These are phyloP conservation scores for Actias luna DNA, from an alignment of 2,888 invertebrate genomes.

Conservation along the genomic window DNA sequence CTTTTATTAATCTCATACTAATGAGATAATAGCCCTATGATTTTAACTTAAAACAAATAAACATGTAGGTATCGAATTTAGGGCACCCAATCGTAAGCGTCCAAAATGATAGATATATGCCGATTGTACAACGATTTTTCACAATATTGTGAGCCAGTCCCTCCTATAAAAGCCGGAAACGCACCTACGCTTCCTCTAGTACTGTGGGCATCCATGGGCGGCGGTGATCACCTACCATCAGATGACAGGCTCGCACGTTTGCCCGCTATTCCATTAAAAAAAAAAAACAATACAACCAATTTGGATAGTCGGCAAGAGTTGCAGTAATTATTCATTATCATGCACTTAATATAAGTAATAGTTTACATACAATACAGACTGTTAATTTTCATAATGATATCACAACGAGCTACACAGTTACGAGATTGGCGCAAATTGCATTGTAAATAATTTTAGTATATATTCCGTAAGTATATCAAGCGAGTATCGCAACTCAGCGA, in stretches of 20 bases:
- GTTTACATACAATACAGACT: not conserved
- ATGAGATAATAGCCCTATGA: no score
- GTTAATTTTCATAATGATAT: not conserved
- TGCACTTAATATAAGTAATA: not conserved
- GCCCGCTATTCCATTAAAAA: no score
- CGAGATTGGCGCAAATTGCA: not conserved
- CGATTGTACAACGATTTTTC: no score
- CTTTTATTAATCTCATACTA: no score
- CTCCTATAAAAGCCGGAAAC: no score
- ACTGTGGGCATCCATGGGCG: no score
- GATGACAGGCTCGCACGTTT: no score
- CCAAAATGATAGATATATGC: not conserved
- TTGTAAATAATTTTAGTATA: slow-evolving; percentile 2
- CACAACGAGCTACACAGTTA: not conserved
- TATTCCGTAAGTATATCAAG: not conserved
- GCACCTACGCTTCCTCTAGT: no score
- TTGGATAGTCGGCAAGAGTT: not conserved
- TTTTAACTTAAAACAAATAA: no score
- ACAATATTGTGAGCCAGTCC: no score
- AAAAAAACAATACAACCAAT: not conserved
- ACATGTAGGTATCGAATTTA: not conserved
- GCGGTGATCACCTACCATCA: no score
- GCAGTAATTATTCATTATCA: not conserved
- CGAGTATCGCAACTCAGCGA: not conserved
- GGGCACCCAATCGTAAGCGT: not conserved